A percentile compares a stretch with the other conserved stretches of the same genome.
phyloP scores from a whole-genome alignment of 2,888 invertebrate genomes.

The Pyrrhosoma nymphula region DNA sequence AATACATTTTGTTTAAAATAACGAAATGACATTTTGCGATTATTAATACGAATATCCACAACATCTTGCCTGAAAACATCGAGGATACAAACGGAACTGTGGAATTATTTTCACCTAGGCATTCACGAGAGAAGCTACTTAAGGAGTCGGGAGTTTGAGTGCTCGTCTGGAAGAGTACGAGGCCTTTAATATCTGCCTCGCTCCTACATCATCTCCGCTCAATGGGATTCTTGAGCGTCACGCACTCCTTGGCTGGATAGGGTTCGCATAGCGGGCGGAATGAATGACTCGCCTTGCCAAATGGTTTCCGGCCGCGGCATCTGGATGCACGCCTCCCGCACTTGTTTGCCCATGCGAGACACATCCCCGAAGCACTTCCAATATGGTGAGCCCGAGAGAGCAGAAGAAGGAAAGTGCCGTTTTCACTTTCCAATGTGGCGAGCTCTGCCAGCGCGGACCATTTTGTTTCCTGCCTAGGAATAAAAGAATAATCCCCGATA shows the following conservation, averaged over 20 bases:
- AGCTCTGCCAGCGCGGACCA: not conserved
- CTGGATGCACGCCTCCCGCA: not conserved
- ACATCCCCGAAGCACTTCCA: not conserved
- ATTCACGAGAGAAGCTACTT: too few species aligned
- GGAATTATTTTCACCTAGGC: too few species aligned
- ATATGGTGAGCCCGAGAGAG: not conserved
- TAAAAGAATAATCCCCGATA: not conserved
- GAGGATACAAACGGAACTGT: too few species aligned
- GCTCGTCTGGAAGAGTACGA: not conserved
- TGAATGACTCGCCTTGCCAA: not conserved
- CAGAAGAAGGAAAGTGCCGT: not conserved
- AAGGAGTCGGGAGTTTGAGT: not conserved
- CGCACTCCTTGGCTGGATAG: not conserved
- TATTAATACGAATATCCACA: too few species aligned
- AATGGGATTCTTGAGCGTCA: slow-evolving; percentile 26
- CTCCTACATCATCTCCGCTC: slow-evolving; percentile 17
- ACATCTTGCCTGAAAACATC: too few species aligned
- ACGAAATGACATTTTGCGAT: too few species aligned
- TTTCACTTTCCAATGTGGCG: not conserved
- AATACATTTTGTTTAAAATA: too few species aligned
- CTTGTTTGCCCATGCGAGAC: not conserved
- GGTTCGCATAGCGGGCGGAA: not conserved
- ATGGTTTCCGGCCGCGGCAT: slow-evolving; percentile 18
- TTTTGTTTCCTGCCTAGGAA: not conserved
- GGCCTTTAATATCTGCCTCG: not conserved